A percentile compares a stretch with the other conserved stretches of the same genome.
Evolutionary conservation across 2,797 vertebrate species (phyloP).

Genomic region (Cheracebus regulus): DNA sequence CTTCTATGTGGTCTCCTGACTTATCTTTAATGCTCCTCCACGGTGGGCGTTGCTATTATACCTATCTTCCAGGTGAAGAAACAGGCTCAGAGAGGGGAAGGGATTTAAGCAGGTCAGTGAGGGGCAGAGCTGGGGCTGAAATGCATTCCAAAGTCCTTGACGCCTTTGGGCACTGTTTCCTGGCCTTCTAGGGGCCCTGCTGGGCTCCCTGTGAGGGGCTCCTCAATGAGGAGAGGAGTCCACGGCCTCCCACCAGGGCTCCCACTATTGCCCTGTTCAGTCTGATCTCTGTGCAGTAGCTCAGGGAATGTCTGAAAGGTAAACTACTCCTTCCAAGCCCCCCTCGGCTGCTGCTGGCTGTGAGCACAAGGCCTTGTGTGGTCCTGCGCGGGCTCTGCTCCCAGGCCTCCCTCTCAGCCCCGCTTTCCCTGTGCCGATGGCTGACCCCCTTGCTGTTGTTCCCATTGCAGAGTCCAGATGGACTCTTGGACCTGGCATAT

Average conservation of each 20-base stretch:
- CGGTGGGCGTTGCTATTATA: fast-evolving
- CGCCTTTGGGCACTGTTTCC: neutral
- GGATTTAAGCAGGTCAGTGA: neutral
- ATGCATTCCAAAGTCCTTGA: neutral
- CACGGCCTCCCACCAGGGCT: fast-evolving
- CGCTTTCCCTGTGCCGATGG: neutral
- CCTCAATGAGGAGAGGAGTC: neutral
- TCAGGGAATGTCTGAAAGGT: too few relatives aligned
- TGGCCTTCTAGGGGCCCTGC: neutral
- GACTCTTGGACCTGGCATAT: neutral
- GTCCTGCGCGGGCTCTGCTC: neutral
- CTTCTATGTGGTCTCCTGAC: neutral
- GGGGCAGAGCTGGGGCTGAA: neutral
- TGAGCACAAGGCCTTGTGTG: neutral
- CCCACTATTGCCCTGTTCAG: neutral
- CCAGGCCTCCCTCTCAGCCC: neutral
- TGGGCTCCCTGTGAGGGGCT: neutral
- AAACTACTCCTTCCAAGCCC: neutral
- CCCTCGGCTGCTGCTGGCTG: fast-evolving
- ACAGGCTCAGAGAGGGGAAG: neutral
- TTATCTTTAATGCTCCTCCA: neutral
- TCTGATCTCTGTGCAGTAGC: neutral
- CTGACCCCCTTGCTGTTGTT: neutral
- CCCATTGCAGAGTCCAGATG: too few relatives aligned
- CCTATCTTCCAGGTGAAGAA: neutral